These are phyloP conservation scores for Dasysyrphus albostriatus DNA, from an alignment of 2,888 invertebrate genomes.

Conservation along the genomic window DNA sequence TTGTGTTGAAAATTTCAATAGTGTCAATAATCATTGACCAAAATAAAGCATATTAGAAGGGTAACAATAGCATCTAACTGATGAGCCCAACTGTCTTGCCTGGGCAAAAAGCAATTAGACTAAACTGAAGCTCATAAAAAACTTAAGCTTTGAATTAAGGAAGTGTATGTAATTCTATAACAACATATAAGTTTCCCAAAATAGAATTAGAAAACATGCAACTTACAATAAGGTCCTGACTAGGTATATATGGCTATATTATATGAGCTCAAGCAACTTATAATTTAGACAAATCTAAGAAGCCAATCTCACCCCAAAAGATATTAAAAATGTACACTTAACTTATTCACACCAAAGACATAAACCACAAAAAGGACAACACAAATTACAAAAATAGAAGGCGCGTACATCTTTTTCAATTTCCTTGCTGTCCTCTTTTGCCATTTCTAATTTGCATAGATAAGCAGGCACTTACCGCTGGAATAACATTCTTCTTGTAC, in stretches of 20 bases:
- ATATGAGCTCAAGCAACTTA: neutral
- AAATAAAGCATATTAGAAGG: too few species aligned
- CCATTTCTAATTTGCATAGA: slow-evolving; percentile 66
- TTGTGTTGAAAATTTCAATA: too few species aligned
- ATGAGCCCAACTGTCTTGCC: too few species aligned
- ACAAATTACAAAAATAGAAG: neutral
- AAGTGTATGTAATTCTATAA: too few species aligned
- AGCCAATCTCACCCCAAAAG: neutral
- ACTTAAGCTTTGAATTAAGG: too few species aligned
- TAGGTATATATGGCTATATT: neutral
- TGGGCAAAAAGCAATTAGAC: too few species aligned
- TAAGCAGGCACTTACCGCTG: slow-evolving; percentile 56
- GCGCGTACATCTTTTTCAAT: slow-evolving; percentile 36
- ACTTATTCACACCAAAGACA: neutral
- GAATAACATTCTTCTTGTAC: slow-evolving; percentile 43
- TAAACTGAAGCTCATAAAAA: too few species aligned
- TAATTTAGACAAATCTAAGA: neutral
- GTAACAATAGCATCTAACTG: too few species aligned
- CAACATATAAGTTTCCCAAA: neutral
- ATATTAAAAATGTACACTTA: neutral
- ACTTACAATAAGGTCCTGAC: neutral
- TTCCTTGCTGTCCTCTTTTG: slow-evolving; percentile 10
- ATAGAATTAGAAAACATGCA: neutral
- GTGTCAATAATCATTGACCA: too few species aligned
- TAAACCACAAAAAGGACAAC: slow-evolving; percentile 34